Evolutionary conservation across 2,888 invertebrate species (phyloP), one percentile per base, ranked within the genome.

Genomic region (Litoditis marina): DNA sequence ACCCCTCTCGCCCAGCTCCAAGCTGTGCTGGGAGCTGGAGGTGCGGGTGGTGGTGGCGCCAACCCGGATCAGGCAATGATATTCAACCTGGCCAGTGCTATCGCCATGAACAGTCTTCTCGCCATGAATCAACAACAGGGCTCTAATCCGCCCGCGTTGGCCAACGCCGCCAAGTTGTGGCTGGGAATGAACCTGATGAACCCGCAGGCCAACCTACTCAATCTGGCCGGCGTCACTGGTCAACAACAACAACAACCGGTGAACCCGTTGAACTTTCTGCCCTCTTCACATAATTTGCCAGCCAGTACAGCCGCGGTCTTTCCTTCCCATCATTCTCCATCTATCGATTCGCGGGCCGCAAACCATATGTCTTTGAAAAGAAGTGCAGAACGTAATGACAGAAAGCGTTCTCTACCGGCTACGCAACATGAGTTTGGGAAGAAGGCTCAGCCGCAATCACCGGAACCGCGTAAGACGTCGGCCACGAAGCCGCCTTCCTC

Each of bases 111-210:
- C 27, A 36, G 31, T 6, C 32, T 58, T 25, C 22, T 58, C 22
- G 49, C n/a, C 52, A 28, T 59, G 49, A 55, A 39, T 19, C 55
- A 55, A 34, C 54, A 39, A 28, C 44, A 32, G 19, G 25, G 25
- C 25, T 25, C 44, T 8, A 60, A 53, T 32, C 51, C 39, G n/a
- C 27, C 49, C 44, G 28, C 55, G 5, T 25, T 47, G 8, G 55
- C 61, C 19, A 30, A n/a, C 25, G 51, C 53, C 25, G 60, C 60
- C 25, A 60, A 58, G 27, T 28, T 55, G 36, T 50, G 49, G 49
- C 28, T 55, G 47, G 50, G 28, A n/a, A 36, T 54, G 34, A 31
- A 31, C 8, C 25, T 36, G 13, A 25, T 55, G 19, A 16, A 34
- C 4, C 49, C 47, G 16, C n/a, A n/a, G n/a, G n/a, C n/a, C n/a